Percentiles rank a stretch among this genome's conserved stretches.
These are phyloP conservation scores for Candoia aspera DNA, from an alignment of 2,113 vertebrate genomes.

Conservation along the genomic window DNA sequence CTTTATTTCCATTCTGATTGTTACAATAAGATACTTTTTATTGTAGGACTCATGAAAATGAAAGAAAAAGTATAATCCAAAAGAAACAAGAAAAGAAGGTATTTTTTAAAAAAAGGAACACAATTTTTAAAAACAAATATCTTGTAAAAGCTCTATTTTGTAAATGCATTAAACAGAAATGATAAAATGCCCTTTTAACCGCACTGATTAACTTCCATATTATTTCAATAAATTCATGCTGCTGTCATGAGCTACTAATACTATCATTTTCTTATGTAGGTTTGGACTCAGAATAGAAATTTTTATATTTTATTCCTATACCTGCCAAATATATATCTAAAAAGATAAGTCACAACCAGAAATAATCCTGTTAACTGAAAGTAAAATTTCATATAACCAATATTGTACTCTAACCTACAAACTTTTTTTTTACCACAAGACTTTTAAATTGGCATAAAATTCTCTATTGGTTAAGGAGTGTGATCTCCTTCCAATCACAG, in stretches of 20 bases:
- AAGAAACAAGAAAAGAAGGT: constrained; percentile 66
- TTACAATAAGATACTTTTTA: constrained; percentile 48
- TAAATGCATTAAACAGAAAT: neutral
- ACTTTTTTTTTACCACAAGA: neutral
- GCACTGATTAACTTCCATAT: neutral
- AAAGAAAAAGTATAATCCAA: constrained; percentile 48
- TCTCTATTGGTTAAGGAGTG: too few relatives aligned
- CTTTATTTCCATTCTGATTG: neutral
- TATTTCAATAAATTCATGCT: neutral
- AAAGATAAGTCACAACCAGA: too few relatives aligned
- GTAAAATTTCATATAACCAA: neutral
- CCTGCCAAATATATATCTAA: too few relatives aligned
- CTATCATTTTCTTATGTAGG: too few relatives aligned
- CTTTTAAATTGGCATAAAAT: neutral
- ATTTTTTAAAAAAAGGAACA: constrained; percentile 25
- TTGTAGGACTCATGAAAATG: constrained; percentile 55
- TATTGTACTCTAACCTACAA: neutral
- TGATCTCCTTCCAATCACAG: too few relatives aligned
- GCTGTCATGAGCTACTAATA: neutral
- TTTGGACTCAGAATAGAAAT: too few relatives aligned
- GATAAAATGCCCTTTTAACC: neutral
- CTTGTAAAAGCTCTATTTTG: neutral
- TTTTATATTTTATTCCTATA: too few relatives aligned
- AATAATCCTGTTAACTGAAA: neutral
- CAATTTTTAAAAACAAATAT: neutral